phyloP scores from a whole-genome alignment of 1,140 invertebrate species.

The Pseudomyrmex sp. region DNA sequence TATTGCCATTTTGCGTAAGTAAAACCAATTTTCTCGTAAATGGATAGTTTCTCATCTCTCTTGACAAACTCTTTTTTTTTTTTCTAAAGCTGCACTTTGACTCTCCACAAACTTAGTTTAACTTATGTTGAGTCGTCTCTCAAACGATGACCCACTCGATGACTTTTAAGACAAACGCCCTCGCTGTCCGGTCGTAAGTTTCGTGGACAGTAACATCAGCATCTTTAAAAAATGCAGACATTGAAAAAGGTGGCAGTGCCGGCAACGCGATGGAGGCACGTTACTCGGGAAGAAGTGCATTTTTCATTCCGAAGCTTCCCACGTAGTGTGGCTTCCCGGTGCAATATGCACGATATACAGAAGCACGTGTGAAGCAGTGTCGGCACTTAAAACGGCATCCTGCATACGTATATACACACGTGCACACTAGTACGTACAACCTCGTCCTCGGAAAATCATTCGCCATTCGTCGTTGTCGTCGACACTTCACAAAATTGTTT shows the following conservation, averaged over 20 bases:
- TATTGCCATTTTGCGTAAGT: too few relatives aligned
- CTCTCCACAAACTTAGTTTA: not conserved
- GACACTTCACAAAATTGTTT: constrained; percentile 55
- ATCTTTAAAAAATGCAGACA: constrained; percentile 54
- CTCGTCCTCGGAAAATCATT: constrained; percentile 32
- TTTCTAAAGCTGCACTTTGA: constrained; percentile 5
- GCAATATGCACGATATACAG: constrained; percentile 44
- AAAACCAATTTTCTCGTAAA: too few relatives aligned
- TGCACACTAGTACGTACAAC: not conserved
- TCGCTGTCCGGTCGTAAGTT: constrained; percentile 35
- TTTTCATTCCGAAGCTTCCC: constrained; percentile 34
- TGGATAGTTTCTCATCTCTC: not conserved
- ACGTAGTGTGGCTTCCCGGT: not conserved
- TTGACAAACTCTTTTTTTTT: not conserved
- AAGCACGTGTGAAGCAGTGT: constrained; percentile 15
- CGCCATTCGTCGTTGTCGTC: constrained; percentile 13
- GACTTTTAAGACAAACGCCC: constrained; percentile 38
- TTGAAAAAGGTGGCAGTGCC: constrained; percentile 49
- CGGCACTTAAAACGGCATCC: constrained; percentile 23
- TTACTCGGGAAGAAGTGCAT: constrained; percentile 36
- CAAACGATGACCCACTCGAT: constrained; percentile 23
- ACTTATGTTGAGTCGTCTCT: not conserved
- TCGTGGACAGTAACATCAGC: constrained; percentile 50
- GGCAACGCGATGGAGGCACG: constrained; percentile 37
- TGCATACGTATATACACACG: not conserved